Base-by-base conservation (phyloP, 2,113 vertebrate genomes). In the Ifrita kowaldi region DNA sequence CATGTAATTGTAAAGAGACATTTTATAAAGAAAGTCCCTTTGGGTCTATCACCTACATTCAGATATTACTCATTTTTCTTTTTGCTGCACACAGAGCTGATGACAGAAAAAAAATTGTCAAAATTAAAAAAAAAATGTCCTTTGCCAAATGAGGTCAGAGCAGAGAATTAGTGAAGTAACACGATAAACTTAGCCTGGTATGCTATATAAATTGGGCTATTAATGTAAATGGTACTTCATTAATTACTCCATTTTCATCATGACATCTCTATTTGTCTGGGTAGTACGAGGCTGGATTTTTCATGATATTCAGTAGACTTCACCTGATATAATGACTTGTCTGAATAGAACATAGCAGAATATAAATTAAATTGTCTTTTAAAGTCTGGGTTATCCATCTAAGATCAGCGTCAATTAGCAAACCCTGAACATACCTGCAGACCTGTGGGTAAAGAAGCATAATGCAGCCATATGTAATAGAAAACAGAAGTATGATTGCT, bases 201-300 rank as follows among this genome's bases (percentile, higher is more conserved):
- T 52, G 60, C 32, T 93, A 47, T 91, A 91, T 73, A 82, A 96
- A 87, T 92, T 69, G 35, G n/a, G 5, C 64, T 93, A 91, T 93
- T 91, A 94, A 93, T 95, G 71, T 52, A 80, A 91, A 94, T 95
- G 71, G 42, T 92, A 55, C 50, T 96, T 96, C 71, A 96, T 95
- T 96, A 93, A 91, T 93, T 90, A 93, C 79, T 92, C 68, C 13
- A 79, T 93, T 95, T 94, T 90, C 6, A 3, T 87, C 87, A 56
- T 87, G 93, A 93, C 80, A 56, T 83, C 89, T 96, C 85, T 90
- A 90, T 91, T 88, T 86, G 35, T 91, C 84, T 80, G 90, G 12
- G 7, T 39, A 77, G 17, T 19, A 23, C 16, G 47, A 76, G 44
- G 9, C 65, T 85, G 46, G 86, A 84, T 87, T 90, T 95, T 89